A percentile compares a stretch with the other conserved stretches of the same genome.
These are phyloP conservation scores for Pterobdella sp. DNA, from an alignment of 2,888 invertebrate genomes.

Conservation along the genomic window DNA sequence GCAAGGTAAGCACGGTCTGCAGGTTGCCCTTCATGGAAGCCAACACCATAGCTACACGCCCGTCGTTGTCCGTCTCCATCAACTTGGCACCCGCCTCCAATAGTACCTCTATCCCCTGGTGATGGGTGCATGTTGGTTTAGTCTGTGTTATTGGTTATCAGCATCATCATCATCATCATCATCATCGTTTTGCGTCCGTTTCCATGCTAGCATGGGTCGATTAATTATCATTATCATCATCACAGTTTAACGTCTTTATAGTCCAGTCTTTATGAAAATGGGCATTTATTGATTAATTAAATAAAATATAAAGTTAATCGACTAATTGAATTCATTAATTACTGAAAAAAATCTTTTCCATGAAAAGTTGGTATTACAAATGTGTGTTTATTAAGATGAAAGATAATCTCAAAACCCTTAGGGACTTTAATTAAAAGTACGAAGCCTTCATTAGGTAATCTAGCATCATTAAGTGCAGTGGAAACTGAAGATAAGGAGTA, in stretches of 20 bases:
- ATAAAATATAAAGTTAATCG: too few species aligned
- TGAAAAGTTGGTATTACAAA: too few species aligned
- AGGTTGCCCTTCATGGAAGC: slow-evolving; percentile 64
- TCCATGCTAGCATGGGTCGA: neutral
- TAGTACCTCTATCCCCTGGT: slow-evolving; percentile 54
- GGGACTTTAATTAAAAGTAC: too few species aligned
- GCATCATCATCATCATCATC: neutral
- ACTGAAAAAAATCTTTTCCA: too few species aligned
- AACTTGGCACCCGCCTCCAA: slow-evolving; percentile 52
- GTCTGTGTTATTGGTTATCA: neutral
- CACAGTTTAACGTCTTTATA: neutral
- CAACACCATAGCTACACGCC: slow-evolving; percentile 57
- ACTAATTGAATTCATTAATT: too few species aligned
- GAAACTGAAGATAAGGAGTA: too few species aligned
- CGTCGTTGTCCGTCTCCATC: slow-evolving; percentile 53
- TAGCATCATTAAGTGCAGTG: too few species aligned
- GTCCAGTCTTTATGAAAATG: neutral
- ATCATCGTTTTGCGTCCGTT: neutral
- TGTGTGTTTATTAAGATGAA: too few species aligned
- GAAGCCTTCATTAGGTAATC: too few species aligned
- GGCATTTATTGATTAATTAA: too few species aligned
- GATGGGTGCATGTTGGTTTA: neutral
- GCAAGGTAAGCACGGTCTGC: slow-evolving; percentile 34
- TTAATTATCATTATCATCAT: slow-evolving; percentile 9
- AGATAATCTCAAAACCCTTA: too few species aligned